Conservation (phyloP, 1,140 invertebrate species). For the Battus philenor region DNA sequence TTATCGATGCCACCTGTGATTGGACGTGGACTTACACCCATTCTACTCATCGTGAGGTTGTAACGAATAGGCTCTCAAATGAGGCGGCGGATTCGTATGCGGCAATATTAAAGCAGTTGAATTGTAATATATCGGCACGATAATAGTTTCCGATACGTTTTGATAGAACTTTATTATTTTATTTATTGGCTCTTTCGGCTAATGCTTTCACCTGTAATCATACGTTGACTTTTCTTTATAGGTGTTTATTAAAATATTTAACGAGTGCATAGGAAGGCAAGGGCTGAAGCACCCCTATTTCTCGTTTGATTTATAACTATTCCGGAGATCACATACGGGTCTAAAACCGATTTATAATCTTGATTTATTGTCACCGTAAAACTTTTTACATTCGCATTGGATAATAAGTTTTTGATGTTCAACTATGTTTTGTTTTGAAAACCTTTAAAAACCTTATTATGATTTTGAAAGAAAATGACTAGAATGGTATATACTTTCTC, state of each 20-base stretch:
- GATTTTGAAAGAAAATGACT: no score
- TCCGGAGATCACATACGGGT: neutral
- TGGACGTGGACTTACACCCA: slow-evolving; percentile 26
- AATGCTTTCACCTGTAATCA: neutral
- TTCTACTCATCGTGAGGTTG: neutral
- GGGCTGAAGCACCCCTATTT: neutral
- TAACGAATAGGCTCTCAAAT: neutral
- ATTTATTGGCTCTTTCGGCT: neutral
- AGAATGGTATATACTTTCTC: no score
- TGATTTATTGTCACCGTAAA: slow-evolving; percentile 3
- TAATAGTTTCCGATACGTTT: neutral
- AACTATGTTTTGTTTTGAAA: neutral
- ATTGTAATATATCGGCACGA: neutral
- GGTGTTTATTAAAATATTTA: neutral
- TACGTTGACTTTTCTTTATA: no score
- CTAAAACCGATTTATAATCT: slow-evolving; percentile 6
- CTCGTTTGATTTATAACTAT: neutral
- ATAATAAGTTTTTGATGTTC: neutral
- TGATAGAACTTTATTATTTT: neutral
- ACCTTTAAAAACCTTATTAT: neutral
- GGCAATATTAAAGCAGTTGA: neutral
- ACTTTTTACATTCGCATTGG: neutral
- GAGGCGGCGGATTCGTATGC: neutral
- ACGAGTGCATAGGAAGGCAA: neutral
- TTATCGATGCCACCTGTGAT: slow-evolving; percentile 38